phyloP scores from a whole-genome alignment of 1,140 invertebrate genomes.

The Tenebrio molitor region DNA sequence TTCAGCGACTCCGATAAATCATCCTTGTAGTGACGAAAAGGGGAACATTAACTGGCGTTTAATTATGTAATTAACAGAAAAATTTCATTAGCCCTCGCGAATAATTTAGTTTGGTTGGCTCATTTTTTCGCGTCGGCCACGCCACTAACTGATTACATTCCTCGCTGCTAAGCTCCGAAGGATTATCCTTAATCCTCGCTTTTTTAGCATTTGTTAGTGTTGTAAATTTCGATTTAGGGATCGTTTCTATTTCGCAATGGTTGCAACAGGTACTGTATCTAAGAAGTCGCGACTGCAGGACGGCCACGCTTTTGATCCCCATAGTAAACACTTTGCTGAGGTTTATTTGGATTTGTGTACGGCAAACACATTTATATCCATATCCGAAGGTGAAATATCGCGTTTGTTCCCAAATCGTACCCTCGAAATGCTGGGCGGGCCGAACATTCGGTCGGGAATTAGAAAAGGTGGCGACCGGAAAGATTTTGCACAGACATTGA shows the following conservation, averaged over 20 bases:
- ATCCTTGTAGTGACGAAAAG: constrained; percentile 12
- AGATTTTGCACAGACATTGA: no score
- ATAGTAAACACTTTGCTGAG: constrained; percentile 34
- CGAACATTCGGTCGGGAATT: no score
- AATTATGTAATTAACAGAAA: constrained; percentile 38
- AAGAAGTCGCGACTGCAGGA: neutral
- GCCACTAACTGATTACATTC: constrained; percentile 36
- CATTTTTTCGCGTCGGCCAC: constrained; percentile 29
- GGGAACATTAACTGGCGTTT: constrained; percentile 19
- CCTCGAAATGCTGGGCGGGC: no score
- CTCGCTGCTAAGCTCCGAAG: constrained; percentile 16
- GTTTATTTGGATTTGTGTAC: constrained; percentile 38
- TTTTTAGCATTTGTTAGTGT: constrained; percentile 37
- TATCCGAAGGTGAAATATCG: constrained; percentile 13
- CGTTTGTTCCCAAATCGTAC: neutral
- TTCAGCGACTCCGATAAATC: neutral
- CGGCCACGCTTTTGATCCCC: constrained; percentile 4
- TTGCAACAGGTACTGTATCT: constrained; percentile 14
- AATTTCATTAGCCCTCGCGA: constrained; percentile 34
- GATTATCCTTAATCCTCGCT: constrained; percentile 35
- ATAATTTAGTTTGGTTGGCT: constrained; percentile 27
- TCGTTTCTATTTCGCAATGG: constrained; percentile 1
- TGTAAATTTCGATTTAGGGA: constrained; percentile 35
- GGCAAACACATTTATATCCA: constrained; percentile 32
- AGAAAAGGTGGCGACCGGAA: no score